These are phyloP conservation scores for Trematocara macrostoma DNA, from an alignment of 2,113 vertebrate species.

Conservation along the genomic window DNA sequence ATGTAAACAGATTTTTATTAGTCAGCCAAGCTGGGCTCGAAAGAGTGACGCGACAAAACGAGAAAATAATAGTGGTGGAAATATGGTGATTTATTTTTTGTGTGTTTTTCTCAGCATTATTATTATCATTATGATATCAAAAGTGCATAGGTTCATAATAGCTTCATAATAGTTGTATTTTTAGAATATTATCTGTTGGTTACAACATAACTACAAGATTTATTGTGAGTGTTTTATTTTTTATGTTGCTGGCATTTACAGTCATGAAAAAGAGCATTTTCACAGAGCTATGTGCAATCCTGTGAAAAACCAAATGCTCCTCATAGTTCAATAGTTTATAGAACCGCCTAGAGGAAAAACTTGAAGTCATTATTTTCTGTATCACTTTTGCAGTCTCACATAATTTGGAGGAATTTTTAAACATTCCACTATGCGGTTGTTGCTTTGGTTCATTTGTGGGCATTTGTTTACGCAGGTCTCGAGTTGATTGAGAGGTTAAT, in stretches of 20 bases:
- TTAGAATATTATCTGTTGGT: background rate
- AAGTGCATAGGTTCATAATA: background rate
- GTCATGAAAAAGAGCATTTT: background rate
- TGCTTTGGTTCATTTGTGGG: background rate
- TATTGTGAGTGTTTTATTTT: background rate
- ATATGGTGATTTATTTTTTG: background rate
- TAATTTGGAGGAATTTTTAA: background rate
- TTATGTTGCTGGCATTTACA: background rate
- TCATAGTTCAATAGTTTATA: background rate
- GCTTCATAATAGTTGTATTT: background rate
- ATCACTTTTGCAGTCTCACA: background rate
- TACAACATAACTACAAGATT: background rate
- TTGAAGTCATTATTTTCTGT: background rate
- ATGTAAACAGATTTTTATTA: background rate
- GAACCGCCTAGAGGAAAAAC: background rate
- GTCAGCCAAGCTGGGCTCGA: background rate
- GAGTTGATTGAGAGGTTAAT: background rate
- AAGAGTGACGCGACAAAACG: background rate
- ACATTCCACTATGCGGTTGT: background rate
- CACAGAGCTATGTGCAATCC: background rate
- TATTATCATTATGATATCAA: background rate
- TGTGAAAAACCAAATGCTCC: background rate
- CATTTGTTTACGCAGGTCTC: background rate
- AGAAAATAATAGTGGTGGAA: background rate
- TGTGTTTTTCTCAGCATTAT: background rate